Evolutionary conservation across 2,797 vertebrate genomes (phyloP).

Genomic region (Falco concolor): DNA sequence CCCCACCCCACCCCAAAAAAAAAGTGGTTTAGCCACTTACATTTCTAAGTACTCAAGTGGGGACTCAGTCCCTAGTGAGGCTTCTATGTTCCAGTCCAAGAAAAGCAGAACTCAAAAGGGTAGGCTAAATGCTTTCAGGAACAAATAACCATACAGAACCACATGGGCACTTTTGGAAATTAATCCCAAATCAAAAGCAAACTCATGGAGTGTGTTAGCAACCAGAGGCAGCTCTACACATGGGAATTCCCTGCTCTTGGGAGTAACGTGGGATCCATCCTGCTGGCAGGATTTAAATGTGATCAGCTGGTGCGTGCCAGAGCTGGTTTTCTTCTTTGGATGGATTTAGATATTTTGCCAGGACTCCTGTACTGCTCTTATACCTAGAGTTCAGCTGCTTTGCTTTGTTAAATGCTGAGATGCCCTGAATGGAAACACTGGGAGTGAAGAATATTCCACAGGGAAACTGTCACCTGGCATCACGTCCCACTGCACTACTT

Average conservation of each 20-base stretch:
- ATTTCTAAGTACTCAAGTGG: not conserved
- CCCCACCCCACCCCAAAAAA: no score
- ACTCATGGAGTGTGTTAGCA: not conserved
- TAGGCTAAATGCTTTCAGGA: not conserved
- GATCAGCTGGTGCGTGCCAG: not conserved
- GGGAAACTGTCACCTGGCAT: not conserved
- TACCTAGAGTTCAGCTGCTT: not conserved
- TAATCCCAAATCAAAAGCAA: slow-evolving; percentile 21
- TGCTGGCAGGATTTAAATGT: not conserved
- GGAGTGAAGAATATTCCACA: not conserved
- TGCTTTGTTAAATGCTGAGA: not conserved
- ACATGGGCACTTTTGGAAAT: not conserved
- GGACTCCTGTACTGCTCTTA: not conserved
- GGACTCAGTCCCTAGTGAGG: not conserved
- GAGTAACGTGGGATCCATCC: not conserved
- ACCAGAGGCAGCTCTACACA: not conserved
- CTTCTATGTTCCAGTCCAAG: slow-evolving; percentile 1
- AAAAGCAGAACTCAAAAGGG: not conserved
- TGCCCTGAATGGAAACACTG: not conserved
- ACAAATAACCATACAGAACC: not conserved
- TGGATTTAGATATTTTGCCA: not conserved
- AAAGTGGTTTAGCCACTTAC: not conserved
- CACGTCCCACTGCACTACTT: not conserved
- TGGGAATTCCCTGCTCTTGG: not conserved
- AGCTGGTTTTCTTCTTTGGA: not conserved